Evolutionary conservation across 2,888 invertebrate species (phyloP).

Genomic region (Fragum fragum): DNA sequence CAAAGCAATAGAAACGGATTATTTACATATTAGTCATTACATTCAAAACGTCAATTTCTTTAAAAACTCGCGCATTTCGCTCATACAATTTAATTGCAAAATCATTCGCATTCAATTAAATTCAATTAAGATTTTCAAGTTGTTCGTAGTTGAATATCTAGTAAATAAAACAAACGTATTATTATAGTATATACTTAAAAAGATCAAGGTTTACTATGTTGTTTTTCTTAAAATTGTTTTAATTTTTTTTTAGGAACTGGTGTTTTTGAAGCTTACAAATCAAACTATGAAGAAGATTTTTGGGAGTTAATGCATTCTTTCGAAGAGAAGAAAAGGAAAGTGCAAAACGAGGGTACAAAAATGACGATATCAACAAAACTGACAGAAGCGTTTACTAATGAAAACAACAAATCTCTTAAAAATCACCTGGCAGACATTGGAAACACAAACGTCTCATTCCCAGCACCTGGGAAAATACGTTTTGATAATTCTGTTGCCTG

Average conservation of each 20-base stretch:
- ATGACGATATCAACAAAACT: not conserved
- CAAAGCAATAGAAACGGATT: too few species aligned
- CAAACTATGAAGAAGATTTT: not conserved
- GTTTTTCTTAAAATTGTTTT: too few species aligned
- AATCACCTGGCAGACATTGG: not conserved
- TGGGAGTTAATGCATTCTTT: slow-evolving; percentile 1
- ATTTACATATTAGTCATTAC: too few species aligned
- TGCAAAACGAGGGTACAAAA: not conserved
- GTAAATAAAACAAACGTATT: too few species aligned
- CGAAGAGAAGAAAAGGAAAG: slow-evolving; percentile 14
- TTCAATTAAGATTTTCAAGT: too few species aligned
- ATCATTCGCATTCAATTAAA: too few species aligned
- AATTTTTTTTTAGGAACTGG: not conserved
- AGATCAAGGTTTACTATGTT: too few species aligned
- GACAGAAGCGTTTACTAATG: not conserved
- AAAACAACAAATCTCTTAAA: not conserved
- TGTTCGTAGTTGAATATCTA: too few species aligned
- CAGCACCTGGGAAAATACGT: not conserved
- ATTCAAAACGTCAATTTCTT: too few species aligned
- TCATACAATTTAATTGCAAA: too few species aligned
- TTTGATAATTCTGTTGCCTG: slow-evolving; percentile 3
- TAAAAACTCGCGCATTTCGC: too few species aligned
- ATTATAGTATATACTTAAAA: too few species aligned
- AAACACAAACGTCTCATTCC: not conserved
- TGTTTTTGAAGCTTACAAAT: not conserved